Conservation (phyloP, 2,113 vertebrate species). For the Lepisosteus osseus region DNA sequence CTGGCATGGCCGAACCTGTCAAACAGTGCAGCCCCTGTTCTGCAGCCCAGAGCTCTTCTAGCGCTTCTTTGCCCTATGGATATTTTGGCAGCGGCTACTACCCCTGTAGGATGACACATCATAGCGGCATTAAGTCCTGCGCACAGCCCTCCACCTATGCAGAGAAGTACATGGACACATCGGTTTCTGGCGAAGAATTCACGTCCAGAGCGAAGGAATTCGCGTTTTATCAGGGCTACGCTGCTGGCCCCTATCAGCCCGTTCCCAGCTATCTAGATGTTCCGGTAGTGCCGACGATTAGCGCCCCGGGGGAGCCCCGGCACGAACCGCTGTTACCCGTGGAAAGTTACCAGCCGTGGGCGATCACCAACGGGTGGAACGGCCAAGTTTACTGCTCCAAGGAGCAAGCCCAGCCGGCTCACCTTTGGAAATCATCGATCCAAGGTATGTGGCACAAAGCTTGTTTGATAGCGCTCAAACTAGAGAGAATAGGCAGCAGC, state of each 20-base stretch:
- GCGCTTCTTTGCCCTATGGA: slow-evolving; percentile 91
- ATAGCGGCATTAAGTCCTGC: slow-evolving; percentile 87
- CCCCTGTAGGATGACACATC: slow-evolving; percentile 89
- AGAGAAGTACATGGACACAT: slow-evolving; percentile 93
- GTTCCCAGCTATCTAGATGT: slow-evolving; percentile 93
- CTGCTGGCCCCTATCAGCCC: slow-evolving; percentile 86
- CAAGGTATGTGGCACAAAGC: slow-evolving; percentile 71
- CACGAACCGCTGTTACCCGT: slow-evolving; percentile 89
- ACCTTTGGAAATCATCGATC: slow-evolving; percentile 91
- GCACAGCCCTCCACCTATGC: slow-evolving; percentile 84
- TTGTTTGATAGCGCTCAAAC: background rate
- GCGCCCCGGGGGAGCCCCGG: slow-evolving; percentile 81
- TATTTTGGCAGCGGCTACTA: slow-evolving; percentile 97
- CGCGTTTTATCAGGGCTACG: slow-evolving; percentile 95
- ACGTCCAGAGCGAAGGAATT: slow-evolving; percentile 91
- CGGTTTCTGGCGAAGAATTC: slow-evolving; percentile 89
- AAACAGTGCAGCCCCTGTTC: slow-evolving; percentile 96
- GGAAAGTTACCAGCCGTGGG: slow-evolving; percentile 97
- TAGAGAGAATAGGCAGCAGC: background rate
- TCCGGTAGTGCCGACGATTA: slow-evolving; percentile 87
- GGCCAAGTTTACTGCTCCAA: slow-evolving; percentile 96
- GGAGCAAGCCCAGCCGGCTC: slow-evolving; percentile 87
- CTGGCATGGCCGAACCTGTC: slow-evolving; percentile 86
- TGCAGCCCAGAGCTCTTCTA: slow-evolving; percentile 84
- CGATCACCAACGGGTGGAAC: slow-evolving; percentile 93